Conservation (phyloP, 2,888 invertebrate genomes). For the Phortica okadai region DNA sequence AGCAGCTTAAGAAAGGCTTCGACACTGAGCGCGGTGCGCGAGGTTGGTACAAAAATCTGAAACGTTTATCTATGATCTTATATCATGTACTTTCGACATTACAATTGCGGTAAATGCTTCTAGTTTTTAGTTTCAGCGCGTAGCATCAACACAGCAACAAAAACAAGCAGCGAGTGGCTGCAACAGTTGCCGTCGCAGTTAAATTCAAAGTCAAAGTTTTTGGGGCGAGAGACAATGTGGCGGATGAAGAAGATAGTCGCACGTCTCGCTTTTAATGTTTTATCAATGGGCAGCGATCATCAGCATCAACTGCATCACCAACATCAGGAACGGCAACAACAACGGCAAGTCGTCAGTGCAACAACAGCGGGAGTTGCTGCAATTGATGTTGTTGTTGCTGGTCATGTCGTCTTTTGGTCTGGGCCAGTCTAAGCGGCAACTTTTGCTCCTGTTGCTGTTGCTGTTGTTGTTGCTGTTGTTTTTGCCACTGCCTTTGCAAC, state of each 20-base stretch:
- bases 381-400: conserved; percentile 16
- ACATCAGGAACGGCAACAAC: conserved; percentile 1
- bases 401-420: conserved; percentile 64
- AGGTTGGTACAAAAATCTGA: conserved; percentile 61
- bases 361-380: conserved; percentile 29
- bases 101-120: conserved; percentile 77
- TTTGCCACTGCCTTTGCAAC: conserved; percentile 35
- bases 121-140: conserved; percentile 76
- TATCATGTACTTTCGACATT: conserved; percentile 77
- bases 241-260: conserved; percentile 29
- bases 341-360: conserved; percentile 32
- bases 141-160: conserved; percentile 65
- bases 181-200: conserved; percentile 8
- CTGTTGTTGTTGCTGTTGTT: conserved; percentile 20
- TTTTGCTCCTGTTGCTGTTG: conserved; percentile 22
- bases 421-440: conserved; percentile 38
- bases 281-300: conserved; percentile 70
- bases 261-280: conserved; percentile 47
- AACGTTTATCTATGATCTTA: conserved; percentile 75
- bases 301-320: conserved; percentile 46
- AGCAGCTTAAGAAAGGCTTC: background rate
- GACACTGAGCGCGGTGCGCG: conserved; percentile 35
- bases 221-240: background rate
- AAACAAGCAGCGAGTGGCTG: background rate
- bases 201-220: background rate